Evolutionary conservation across 2,888 invertebrate genomes (phyloP), one percentile per base, ranked within the genome.

Genomic region (Cataglyphis altisquamis): DNA sequence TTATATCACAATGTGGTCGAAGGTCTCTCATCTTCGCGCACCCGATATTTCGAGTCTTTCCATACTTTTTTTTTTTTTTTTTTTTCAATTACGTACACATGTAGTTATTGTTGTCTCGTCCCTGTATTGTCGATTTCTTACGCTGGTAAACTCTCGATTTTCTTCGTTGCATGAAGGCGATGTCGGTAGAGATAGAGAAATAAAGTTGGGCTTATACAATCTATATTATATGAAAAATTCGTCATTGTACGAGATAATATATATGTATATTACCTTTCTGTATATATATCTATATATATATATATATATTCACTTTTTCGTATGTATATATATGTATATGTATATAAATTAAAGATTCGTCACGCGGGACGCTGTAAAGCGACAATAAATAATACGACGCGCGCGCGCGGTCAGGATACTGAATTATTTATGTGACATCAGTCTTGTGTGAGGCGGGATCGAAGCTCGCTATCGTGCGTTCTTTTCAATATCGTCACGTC

Each of bases 61-160:
- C 84, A 80, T 62, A 77, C 82, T 45, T 9, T 45, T 74, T 74
- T 32, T 32, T 29, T 32, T 32, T 32, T 41, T 62, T 88, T 32
- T 32, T 32, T 41, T 62, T 88, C 88, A 21, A 86, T 89, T 93
- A 92, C 93, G 90, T 93, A 92, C 92, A 91, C 90, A 91, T 93
- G 91, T 93, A 91, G 91, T 94, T 94, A 94, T 94, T 94, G 94
- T 94, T 94, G 94, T 92, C 94, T 94, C 93, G 93, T 94, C 94
- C 94, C 94, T 94, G 94, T 94, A 94, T 94, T 94, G 94, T 94
- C 94, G 93, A 93, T 94, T 94, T 92, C 92, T 93, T 91, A 89
- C 90, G 88, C 88, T 88, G 86, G 86, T 89, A 84, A 82, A 89
- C 87, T 87, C 88, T 88, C 86, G 86, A 89, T 89, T 92, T 91